Base-by-base conservation (phyloP, 2,888 invertebrate species). In the Ischnus inquisitorius region DNA sequence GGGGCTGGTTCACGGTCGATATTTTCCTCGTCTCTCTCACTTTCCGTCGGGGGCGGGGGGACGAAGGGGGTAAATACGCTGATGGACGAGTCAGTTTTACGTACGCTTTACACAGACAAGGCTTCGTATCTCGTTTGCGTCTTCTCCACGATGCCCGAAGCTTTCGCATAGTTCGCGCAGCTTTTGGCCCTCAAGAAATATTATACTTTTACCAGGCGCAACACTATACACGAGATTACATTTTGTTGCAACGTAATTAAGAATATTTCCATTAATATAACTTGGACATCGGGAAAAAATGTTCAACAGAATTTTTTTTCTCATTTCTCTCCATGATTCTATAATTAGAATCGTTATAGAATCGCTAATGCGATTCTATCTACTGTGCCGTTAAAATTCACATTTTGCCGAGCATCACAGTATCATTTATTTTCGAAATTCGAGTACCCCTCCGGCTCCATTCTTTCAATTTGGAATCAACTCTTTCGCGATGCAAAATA, bases 11-110 rank as follows among this genome's bases (percentile, higher is more conserved):
- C 28, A 39, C 65, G 76, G 22, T 82, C 76, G 76, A 82, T 82
- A 82, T 65, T 82, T 75, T 75, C 64, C 41, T 69, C 80, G 22
- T 76, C 67, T 57, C 60, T 10, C 68, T 2, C 19, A 22, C 34
- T 43, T 3, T 12, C 12, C 54, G 19, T 41, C 19, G 19, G 4
- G 6, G 46, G 34, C 0, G 14, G 51, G 4, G 12, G 48, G 43
- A n/a, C n/a, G n/a, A n/a, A n/a, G 22, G 34, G 54, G 41, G 28
- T 71, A 82, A 71, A 82, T 65, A 57, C 71, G 65, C 71, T 77
- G 65, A 77, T 76, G 71, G 65, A 76, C 76, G 76, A 65, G 51
- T 48, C 57, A 65, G 71, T 82, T 82, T 71, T 65, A 57, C 65
- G 60, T 48, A 54, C 65, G n/a, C 16, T 22, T 72, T 72, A n/a